Conservation (phyloP, 2,113 vertebrate species). For the Zosterops lateralis region DNA sequence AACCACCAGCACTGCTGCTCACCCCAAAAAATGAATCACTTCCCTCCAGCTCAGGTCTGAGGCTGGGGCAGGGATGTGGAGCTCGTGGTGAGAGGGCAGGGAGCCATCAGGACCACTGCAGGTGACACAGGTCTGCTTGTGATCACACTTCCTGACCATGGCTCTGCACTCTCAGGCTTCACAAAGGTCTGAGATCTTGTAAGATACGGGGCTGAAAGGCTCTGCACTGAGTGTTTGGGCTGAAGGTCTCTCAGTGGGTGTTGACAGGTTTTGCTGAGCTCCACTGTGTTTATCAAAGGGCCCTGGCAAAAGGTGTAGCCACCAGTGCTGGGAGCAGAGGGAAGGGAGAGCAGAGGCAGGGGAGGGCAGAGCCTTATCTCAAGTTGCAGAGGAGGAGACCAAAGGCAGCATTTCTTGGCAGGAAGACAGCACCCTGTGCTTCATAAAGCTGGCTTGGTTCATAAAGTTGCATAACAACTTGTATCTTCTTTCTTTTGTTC, state of each 20-base stretch:
- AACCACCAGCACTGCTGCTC: not conserved
- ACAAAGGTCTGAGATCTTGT: not conserved
- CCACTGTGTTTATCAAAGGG: not conserved
- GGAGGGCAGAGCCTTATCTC: not conserved
- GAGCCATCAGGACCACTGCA: rapidly evolving
- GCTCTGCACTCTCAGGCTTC: not conserved
- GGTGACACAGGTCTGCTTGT: not conserved
- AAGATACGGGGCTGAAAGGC: not conserved
- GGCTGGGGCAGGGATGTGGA: not conserved
- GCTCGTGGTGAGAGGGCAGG: not conserved
- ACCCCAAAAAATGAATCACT: not conserved
- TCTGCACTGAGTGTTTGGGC: not conserved
- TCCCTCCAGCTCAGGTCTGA: not conserved
- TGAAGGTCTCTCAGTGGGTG: rapidly evolving
- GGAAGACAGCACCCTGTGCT: not conserved
- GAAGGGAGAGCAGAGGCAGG: not conserved
- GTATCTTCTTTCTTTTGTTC: not conserved
- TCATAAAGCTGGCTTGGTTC: not conserved
- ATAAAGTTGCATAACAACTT: not conserved
- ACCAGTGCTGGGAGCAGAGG: not conserved
- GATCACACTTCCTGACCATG: not conserved
- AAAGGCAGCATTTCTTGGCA: not conserved
- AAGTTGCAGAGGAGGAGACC: not conserved
- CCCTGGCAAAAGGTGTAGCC: not conserved
- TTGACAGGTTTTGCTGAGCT: not conserved